Base-by-base conservation (phyloP, 2,113 vertebrate genomes). In the Dicaeum eximium region DNA sequence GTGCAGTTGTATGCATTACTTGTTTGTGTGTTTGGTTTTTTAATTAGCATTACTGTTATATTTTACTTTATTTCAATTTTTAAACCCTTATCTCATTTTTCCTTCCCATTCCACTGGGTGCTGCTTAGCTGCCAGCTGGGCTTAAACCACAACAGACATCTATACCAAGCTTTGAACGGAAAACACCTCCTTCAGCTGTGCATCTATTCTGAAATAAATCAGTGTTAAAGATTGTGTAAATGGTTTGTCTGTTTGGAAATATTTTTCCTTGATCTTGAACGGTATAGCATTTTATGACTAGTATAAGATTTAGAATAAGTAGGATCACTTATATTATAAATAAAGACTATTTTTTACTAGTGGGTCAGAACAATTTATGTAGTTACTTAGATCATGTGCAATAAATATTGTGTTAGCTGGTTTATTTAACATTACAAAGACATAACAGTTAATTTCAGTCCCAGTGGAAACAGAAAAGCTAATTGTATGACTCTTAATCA, bases 351-450 rank as follows among this genome's bases (percentile, higher is more conserved):
- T 85, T 95, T 70, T 33, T 47, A n/a, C 54, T 42, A 37, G 4
- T 6, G 6, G 5, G 20, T 82, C 28, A 67, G 67, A 88, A 40
- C 7, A 87, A 93, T 67, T n/a, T 13, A 54, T 65, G 48, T 8
- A 53, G 21, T 78, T 91, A n/a, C 53, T 92, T 75, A 56, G 37
- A 87, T 48, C 42, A 56, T 44, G 16, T 14, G 30, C 33, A 92
- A 62, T 80, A 93, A 92, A 74, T 74, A 64, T 44, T 72, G 8
- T 71, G 11, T 50, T 90, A 35, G 17, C 75, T 88, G 27, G 21
- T 94, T 96, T 96, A 40, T 35, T 87, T 95, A 74, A 66, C 13
- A 51, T 61, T 48, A 67, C 35, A 90, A 86, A 27, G 93, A 71
- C 14, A 11, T 69, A 87, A 77, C 56, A 66, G 48, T 93, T 30